Conservation (phyloP, 2,113 vertebrate species). For the Hemiscyllium ocellatum region DNA sequence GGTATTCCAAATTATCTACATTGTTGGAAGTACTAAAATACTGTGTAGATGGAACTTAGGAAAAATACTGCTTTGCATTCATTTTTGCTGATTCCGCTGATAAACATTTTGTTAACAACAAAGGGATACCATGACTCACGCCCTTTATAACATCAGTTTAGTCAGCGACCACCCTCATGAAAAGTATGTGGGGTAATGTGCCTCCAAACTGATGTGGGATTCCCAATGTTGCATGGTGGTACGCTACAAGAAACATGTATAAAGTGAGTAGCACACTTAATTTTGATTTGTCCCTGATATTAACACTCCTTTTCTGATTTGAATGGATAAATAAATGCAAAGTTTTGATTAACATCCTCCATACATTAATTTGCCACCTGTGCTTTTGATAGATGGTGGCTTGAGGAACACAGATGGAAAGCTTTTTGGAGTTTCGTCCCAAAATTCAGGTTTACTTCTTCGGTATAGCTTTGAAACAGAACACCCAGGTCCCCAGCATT, state of each 20-base stretch:
- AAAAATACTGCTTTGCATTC: background rate
- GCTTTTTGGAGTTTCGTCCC: background rate
- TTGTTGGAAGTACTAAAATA: background rate
- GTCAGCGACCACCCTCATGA: background rate
- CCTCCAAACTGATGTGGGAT: background rate
- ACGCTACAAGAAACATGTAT: background rate
- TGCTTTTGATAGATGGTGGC: no score
- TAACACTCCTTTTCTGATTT: background rate
- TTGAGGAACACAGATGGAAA: no score
- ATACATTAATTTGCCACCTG: background rate
- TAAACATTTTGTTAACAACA: background rate
- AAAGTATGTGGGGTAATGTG: background rate
- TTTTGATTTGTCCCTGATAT: background rate
- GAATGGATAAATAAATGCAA: background rate
- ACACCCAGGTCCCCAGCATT: background rate
- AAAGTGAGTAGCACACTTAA: background rate
- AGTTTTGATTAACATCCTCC: background rate
- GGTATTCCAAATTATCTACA: background rate
- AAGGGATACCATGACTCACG: background rate
- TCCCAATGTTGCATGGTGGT: background rate
- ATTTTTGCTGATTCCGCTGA: background rate
- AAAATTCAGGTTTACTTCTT: background rate
- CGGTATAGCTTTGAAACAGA: background rate
- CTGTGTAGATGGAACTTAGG: background rate
- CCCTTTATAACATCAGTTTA: background rate